Base-by-base conservation (phyloP, 1,140 invertebrate genomes). In the Eurosta solidaginis region DNA sequence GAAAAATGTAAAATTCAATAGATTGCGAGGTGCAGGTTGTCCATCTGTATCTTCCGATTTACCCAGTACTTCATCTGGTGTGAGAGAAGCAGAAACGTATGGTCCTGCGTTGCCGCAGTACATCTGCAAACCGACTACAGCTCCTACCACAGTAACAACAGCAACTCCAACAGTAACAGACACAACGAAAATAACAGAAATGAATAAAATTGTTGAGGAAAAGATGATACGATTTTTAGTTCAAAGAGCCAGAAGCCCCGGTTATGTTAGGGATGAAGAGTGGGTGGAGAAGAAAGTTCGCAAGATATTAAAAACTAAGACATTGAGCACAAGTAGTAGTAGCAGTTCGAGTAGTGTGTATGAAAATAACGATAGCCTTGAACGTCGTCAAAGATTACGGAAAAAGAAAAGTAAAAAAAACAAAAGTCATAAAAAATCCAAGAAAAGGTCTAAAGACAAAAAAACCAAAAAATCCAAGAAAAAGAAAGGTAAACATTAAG, bases 391-490 rank as follows among this genome's bases (percentile, higher is more conserved):
- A 73, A 85, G 82, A 49, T 22, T 78, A 14, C 42, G 29, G 1
- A 75, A 73, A 20, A 52, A 79, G 1, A 86, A 83, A 52, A 83
- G 82, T 42, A 78, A 81, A 2, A 84, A 85, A 45, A 83, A 83
- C 14, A 83, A 75, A 20, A 76, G 76, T 20, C 79, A 68, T 6
- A 68, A 78, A 25, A 78, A 80, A 47, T 33, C 49, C 1, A 45
- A 52, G 3, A 85, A 85, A 52, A 85, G 83, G 63, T 79, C 82
- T 2, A 84, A 82, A 54, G 78, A 76, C 82, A 83, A 78, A 78
- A 82, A 88, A 79, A 84, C 85, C 78, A 87, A 85, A 68, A 82
- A 85, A 1, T 20, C 33, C 40, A 85, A 84, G 27, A 87, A 86
- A 79, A 80, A 80, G 33, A 86, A 84, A 2, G 82, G 79, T 77